These are phyloP conservation scores for Myzus persicae DNA, from an alignment of 1,140 invertebrate genomes.

Conservation along the genomic window DNA sequence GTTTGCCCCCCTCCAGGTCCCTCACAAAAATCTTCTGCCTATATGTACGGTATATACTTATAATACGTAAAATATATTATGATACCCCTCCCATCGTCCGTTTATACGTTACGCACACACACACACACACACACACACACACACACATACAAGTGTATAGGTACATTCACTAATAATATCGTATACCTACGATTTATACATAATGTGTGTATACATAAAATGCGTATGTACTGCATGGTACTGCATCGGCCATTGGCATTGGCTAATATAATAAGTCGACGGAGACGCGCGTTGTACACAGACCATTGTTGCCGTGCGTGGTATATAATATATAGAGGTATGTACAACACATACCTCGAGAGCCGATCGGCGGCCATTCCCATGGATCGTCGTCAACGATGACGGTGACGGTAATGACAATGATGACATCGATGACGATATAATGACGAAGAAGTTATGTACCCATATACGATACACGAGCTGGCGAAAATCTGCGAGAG, in stretches of 20 bases:
- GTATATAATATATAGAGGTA: too few relatives aligned
- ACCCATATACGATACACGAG: not conserved
- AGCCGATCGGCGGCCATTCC: slow-evolving; percentile 40
- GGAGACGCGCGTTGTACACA: not conserved
- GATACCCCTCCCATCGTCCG: not conserved
- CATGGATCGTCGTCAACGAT: slow-evolving; percentile 15
- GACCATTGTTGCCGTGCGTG: slow-evolving; percentile 32
- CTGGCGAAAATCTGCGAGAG: not conserved
- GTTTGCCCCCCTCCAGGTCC: not conserved
- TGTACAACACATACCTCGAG: not conserved
- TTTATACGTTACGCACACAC: not conserved
- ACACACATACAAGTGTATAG: too few relatives aligned
- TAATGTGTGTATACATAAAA: not conserved
- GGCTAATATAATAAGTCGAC: slow-evolving; percentile 52
- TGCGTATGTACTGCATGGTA: not conserved
- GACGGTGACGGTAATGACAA: not conserved
- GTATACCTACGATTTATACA: not conserved
- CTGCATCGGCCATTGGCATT: slow-evolving; percentile 47
- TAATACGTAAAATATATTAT: not conserved
- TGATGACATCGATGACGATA: not conserved
- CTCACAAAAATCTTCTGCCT: not conserved
- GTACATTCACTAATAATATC: not conserved
- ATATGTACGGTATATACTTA: too few relatives aligned
- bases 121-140: too few relatives aligned
- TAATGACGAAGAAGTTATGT: not conserved